Conservation (phyloP, 2,888 invertebrate genomes). For the Torymus tubicola region DNA sequence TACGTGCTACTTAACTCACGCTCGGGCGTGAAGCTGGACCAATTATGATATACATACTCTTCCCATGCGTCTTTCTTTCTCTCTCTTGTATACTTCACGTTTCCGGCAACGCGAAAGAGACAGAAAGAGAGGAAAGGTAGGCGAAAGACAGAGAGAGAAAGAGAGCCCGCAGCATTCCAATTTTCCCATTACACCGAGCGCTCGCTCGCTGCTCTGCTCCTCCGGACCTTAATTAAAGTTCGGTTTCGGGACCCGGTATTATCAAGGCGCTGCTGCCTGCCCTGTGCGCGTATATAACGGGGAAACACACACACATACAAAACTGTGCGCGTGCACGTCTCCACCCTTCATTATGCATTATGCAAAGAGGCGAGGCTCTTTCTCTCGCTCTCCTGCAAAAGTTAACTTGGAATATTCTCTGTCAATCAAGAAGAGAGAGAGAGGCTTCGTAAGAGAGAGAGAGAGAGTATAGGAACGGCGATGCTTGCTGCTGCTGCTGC, state of each 20-base stretch:
- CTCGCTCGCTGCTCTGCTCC: not conserved
- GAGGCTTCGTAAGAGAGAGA: not conserved
- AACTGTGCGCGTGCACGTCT: not conserved
- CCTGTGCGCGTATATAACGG: not conserved
- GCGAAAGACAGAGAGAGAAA: constrained; percentile 3
- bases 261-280: not conserved
- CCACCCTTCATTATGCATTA: constrained; percentile 38
- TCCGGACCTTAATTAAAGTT: constrained; percentile 29
- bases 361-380: constrained; percentile 18
- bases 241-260: constrained; percentile 4
- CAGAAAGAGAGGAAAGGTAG: not conserved
- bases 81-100: not conserved
- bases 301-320: not conserved
- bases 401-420: constrained; percentile 47
- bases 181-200: constrained; percentile 3
- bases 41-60: constrained; percentile 28
- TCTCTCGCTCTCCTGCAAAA: not conserved
- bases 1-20: constrained; percentile 36
- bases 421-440: constrained; percentile 41
- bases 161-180: constrained; percentile 10
- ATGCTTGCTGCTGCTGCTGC: not conserved
- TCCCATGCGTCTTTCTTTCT: no score
- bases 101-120: constrained; percentile 17
- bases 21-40: not conserved
- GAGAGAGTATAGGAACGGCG: not conserved